Evolutionary conservation across 2,888 invertebrate genomes (phyloP).

Genomic region (Agrochola lota): DNA sequence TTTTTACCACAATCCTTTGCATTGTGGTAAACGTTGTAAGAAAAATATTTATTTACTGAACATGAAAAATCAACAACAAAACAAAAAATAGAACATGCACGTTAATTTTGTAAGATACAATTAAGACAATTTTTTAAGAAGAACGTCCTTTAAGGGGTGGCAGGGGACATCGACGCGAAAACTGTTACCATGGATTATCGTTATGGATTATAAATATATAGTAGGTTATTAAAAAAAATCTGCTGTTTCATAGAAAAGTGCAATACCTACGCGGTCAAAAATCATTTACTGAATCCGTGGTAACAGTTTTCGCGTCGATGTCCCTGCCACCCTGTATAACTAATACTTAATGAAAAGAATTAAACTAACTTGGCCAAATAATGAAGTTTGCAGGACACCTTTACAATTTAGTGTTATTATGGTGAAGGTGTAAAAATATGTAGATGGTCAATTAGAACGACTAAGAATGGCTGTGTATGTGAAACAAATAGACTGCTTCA

Average conservation of each 20-base stretch:
- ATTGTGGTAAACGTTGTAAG: too few relatives aligned
- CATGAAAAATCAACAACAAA: background rate
- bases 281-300: too few relatives aligned
- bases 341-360: background rate
- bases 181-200: too few relatives aligned
- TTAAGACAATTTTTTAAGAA: background rate
- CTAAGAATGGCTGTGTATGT: conserved; percentile 46
- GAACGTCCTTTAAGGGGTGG: too few relatives aligned
- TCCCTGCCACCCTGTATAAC: too few relatives aligned
- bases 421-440: conserved; percentile 30
- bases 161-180: too few relatives aligned
- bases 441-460: conserved; percentile 2
- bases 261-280: too few relatives aligned
- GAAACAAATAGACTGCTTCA: conserved; percentile 50
- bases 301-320: too few relatives aligned
- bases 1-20: background rate
- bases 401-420: background rate
- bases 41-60: conserved; percentile 12
- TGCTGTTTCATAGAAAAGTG: too few relatives aligned
- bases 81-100: too few relatives aligned
- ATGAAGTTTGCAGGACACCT: background rate
- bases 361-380: background rate
- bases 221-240: too few relatives aligned
- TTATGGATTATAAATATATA: too few relatives aligned
- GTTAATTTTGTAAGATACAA: background rate